These are phyloP conservation scores for Champsocephalus gunnari DNA, from an alignment of 2,797 vertebrate species.

Conservation along the genomic window DNA sequence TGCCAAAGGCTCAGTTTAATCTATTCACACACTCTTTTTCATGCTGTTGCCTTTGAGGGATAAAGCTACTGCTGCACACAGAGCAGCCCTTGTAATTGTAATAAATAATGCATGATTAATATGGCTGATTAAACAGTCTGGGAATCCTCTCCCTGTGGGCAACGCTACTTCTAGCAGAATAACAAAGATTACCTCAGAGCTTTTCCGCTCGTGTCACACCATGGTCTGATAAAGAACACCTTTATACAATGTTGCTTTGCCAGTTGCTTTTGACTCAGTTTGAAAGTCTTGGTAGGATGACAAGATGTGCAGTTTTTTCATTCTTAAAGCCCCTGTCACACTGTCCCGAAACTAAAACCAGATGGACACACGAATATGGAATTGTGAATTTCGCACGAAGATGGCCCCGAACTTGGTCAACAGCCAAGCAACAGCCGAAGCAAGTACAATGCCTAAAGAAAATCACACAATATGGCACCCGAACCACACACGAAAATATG, in stretches of 20 bases:
- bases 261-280: conserved; percentile 38
- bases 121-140: conserved; percentile 82
- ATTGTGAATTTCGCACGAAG: too few species aligned
- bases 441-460: too few species aligned
- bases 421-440: too few species aligned
- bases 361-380: too few species aligned
- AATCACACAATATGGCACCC: too few species aligned
- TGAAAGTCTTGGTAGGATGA: conserved; percentile 29
- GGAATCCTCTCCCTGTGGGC: conserved; percentile 74
- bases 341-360: too few species aligned
- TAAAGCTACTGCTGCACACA: conserved; percentile 60
- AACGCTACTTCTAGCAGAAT: conserved; percentile 76
- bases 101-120: conserved; percentile 84
- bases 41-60: conserved; percentile 66
- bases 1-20: conserved; percentile 72
- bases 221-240: conserved; percentile 72
- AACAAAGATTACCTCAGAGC: conserved; percentile 80
- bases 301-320: conserved; percentile 10
- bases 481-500: too few species aligned
- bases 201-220: conserved; percentile 71
- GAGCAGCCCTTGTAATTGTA: conserved; percentile 77
- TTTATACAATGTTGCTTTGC: conserved; percentile 49
- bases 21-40: conserved; percentile 68
- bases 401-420: too few species aligned
- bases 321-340: not conserved